Base-by-base conservation (phyloP, 2,888 invertebrate genomes). In the Nysson spinosus region DNA sequence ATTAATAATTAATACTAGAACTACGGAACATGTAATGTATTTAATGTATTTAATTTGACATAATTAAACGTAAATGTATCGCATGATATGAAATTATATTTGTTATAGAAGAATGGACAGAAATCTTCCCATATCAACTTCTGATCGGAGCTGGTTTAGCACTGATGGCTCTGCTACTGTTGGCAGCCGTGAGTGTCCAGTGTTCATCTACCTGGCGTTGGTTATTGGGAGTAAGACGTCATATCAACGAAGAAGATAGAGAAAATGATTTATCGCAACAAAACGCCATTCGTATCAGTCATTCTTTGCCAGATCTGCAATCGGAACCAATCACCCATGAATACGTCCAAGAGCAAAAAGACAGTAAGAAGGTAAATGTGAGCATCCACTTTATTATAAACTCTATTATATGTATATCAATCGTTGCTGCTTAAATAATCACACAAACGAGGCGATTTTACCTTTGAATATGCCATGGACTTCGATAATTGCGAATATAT, bases 191-290 rank as follows among this genome's bases (percentile, higher is more conserved):
- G 20, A 92, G 92, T 72, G 92, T 93, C 86, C 93, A 93, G 75
- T 93, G 93, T 78, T 91, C 92, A 39, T 91, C 92, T 2, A 93
- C 93, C 0, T 93, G 93, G 93, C 89, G 91, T 55, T 93, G 93
- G 92, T 87, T 93, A 20, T 87, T 91, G 84, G 91, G 91, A 77
- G 79, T 83, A 12, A 78, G 84, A 4, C 76, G 85, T 20, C 80
- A 81, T 22, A 82, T 83, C 43, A 81, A 80, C 60, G 79, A 80
- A 11, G 81, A 83, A 9, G 83, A 81, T 30, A 75, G 89, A 0
- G 88, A 89, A 60, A 90, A 90, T 72, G 90, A 90, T 1, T 87
- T 90, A 30, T 90, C 91, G 0, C 90, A 91, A 4, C 92, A 93
- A 78, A 91, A 93, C 0, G 91, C 93, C 3, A 92, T 93, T 60